Evolutionary conservation across 2,888 invertebrate species (phyloP).

Genomic region (Anoplius nigerrimus): DNA sequence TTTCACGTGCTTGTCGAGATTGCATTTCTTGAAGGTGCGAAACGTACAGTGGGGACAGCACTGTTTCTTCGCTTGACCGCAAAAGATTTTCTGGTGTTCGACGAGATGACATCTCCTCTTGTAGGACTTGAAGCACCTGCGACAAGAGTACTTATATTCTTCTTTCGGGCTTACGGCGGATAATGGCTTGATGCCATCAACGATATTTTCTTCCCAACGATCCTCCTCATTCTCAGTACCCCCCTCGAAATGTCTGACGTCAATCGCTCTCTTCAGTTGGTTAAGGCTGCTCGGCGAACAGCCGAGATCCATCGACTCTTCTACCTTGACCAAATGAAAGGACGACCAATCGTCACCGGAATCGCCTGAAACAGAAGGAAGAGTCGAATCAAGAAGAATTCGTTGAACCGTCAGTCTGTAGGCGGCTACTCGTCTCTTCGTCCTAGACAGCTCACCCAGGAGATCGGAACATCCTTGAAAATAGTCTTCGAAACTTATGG

Average conservation of each 20-base stretch:
- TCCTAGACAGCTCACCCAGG: slow-evolving; percentile 3
- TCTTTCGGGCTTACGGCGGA: no score
- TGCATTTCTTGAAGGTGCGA: slow-evolving; percentile 26
- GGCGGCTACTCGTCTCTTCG: slow-evolving; percentile 1
- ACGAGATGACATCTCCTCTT: slow-evolving; percentile 18
- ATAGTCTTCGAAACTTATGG: slow-evolving; percentile 26
- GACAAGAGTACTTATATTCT: slow-evolving; percentile 16
- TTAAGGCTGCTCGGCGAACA: not conserved
- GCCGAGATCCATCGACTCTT: not conserved
- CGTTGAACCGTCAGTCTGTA: no score
- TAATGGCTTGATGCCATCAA: no score
- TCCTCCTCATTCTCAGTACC: not conserved
- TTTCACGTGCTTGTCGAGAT: slow-evolving; percentile 18
- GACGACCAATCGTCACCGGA: not conserved
- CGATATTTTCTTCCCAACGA: not conserved
- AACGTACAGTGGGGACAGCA: slow-evolving; percentile 19
- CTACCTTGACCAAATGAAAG: no score
- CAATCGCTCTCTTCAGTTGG: not conserved
- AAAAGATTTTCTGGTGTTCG: slow-evolving; percentile 27
- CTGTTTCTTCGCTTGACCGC: slow-evolving; percentile 20
- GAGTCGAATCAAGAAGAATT: not conserved
- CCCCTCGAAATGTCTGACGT: not conserved
- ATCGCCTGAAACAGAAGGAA: not conserved
- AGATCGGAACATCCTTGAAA: slow-evolving; percentile 21
- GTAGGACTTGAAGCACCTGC: slow-evolving; percentile 23